A percentile compares a stretch with the other conserved stretches of the same genome.
These are phyloP conservation scores for Tragelaphus scriptus DNA, from an alignment of 2,113 vertebrate genomes.

Conservation along the genomic window DNA sequence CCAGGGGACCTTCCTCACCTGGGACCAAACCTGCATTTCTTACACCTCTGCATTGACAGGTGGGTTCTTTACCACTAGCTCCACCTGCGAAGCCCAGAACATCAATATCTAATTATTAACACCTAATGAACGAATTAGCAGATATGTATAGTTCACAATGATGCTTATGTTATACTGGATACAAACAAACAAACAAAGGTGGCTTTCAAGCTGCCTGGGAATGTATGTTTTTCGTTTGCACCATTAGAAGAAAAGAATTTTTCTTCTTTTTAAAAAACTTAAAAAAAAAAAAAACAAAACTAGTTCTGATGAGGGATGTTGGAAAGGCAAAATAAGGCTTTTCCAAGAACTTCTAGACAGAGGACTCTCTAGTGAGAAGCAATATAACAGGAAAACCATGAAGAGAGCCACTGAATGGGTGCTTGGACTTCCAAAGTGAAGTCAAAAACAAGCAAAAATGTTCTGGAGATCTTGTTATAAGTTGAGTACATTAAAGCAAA, in stretches of 20 bases:
- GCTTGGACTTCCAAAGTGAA: not conserved
- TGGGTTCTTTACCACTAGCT: no score
- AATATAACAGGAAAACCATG: not conserved
- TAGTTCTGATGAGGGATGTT: not conserved
- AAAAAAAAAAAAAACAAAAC: not conserved
- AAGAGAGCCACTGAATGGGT: not conserved
- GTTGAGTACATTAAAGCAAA: slow-evolving; percentile 28
- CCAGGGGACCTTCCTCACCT: no score
- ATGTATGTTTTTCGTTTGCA: not conserved
- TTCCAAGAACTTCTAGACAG: not conserved
- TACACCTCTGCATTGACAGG: no score
- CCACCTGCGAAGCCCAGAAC: no score
- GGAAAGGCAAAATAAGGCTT: not conserved
- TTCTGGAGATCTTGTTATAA: not conserved
- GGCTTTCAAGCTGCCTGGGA: not conserved
- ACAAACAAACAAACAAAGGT: not conserved
- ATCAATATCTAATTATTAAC: not conserved
- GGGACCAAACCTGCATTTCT: no score
- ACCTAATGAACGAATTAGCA: not conserved
- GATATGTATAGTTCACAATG: not conserved
- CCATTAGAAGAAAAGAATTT: not conserved
- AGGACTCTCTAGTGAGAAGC: not conserved
- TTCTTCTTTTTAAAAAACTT: not conserved
- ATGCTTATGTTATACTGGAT: not conserved
- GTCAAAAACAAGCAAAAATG: not conserved